These are phyloP conservation scores for Ryuthela nishihirai DNA, from an alignment of 2,888 invertebrate genomes.

Conservation along the genomic window DNA sequence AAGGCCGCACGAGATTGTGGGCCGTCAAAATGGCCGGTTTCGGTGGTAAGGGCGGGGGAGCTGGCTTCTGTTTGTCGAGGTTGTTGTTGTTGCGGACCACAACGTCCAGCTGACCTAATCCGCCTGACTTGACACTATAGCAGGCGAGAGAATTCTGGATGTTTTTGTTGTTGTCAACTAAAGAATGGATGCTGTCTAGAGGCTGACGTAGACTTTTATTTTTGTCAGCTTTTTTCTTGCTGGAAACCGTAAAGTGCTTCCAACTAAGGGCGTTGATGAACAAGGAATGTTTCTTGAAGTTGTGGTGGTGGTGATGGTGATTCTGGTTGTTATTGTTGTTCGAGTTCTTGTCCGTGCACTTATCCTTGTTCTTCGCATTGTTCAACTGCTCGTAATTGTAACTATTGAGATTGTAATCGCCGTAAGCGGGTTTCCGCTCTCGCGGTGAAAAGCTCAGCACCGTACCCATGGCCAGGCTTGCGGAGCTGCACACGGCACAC, in stretches of 20 bases:
- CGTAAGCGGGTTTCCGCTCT: constrained; percentile 37
- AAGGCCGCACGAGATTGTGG: constrained; percentile 35
- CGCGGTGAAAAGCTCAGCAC: constrained; percentile 40
- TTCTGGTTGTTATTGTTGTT: constrained; percentile 4
- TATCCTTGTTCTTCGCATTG: constrained; percentile 59
- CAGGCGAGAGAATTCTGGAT: constrained; percentile 59
- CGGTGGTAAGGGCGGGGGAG: constrained; percentile 32
- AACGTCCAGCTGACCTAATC: constrained; percentile 52
- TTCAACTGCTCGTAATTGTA: constrained; percentile 77
- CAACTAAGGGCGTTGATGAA: constrained; percentile 94
- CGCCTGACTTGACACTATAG: constrained; percentile 51
- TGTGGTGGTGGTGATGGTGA: constrained; percentile 10
- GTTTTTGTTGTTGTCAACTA: constrained; percentile 80
- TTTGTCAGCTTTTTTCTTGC: constrained; percentile 70
- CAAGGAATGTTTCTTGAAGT: constrained; percentile 78
- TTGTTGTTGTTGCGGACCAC: constrained; percentile 23
- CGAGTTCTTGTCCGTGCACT: constrained; percentile 1
- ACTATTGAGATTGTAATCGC: constrained; percentile 36
- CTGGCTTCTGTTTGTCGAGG: constrained; percentile 3
- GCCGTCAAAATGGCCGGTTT: constrained; percentile 37
- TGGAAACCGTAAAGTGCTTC: constrained; percentile 91
- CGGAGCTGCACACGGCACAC: constrained; percentile 30
- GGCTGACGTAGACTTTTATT: constrained; percentile 49
- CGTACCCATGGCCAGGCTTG: constrained; percentile 39
- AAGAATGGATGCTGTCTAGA: constrained; percentile 66